Evolutionary conservation across 2,113 vertebrate species (phyloP).

Genomic region (Morphnarchus princeps): DNA sequence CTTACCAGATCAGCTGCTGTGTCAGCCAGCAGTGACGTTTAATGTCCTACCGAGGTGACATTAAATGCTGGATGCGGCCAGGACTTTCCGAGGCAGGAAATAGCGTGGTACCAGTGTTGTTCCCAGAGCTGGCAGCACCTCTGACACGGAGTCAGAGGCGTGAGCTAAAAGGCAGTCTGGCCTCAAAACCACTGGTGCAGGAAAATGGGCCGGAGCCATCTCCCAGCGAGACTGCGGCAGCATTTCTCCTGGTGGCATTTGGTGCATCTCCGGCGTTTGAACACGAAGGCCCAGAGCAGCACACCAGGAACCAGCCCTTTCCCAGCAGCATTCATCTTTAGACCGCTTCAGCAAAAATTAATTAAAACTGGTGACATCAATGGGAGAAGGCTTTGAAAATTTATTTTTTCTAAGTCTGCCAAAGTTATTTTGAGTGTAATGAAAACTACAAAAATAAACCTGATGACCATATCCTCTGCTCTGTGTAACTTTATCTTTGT

Average conservation of each 20-base stretch:
- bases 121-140: neutral
- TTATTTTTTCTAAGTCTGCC: constrained; percentile 55
- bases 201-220: neutral
- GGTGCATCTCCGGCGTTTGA: neutral
- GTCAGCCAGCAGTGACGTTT: neutral
- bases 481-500: constrained; percentile 52
- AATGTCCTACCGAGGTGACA: neutral
- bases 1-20: neutral
- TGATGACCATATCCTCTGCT: constrained; percentile 29
- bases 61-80: neutral
- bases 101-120: neutral
- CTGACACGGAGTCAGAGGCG: neutral
- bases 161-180: constrained; percentile 4
- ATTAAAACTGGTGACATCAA: constrained; percentile 60
- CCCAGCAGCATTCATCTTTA: neutral
- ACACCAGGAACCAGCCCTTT: neutral
- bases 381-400: constrained; percentile 21
- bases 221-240: neutral
- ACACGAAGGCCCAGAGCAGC: neutral
- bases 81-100: neutral
- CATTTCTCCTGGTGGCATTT: neutral
- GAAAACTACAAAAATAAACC: constrained; percentile 63
- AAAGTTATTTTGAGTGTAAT: constrained; percentile 58
- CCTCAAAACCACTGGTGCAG: neutral
- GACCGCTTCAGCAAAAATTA: constrained; percentile 45